Conservation (phyloP, 2,797 vertebrate species). For the Lutjanus campechanus region DNA sequence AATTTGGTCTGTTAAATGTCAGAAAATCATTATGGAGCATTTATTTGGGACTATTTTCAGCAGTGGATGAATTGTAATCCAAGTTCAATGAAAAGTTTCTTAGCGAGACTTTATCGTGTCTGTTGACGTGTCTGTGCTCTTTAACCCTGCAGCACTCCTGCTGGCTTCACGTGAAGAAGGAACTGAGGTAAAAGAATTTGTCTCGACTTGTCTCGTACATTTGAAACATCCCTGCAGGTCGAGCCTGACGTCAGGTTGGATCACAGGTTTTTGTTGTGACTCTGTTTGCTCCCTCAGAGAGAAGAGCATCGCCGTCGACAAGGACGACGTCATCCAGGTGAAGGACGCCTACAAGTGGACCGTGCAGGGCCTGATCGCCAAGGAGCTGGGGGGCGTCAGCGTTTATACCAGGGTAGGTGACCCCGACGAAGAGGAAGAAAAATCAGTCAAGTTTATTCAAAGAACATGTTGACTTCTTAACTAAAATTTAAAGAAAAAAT, state of each 20-base stretch:
- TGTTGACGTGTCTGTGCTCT: background rate
- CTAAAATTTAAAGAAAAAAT: background rate
- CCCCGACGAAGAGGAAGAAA: background rate
- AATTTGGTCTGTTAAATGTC: no score
- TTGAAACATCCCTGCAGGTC: background rate
- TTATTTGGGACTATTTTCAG: background rate
- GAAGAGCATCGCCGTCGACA: conserved; percentile 85
- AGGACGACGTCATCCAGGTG: conserved; percentile 91
- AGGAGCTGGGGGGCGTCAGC: conserved; percentile 88
- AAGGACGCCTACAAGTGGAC: conserved; percentile 98
- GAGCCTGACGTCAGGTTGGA: background rate
- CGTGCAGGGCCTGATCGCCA: conserved; percentile 84
- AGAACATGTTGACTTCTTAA: background rate
- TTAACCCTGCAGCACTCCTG: conserved; percentile 78
- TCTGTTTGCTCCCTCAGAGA: conserved; percentile 64
- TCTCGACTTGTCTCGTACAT: accelerated
- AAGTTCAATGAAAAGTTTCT: background rate
- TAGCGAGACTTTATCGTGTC: background rate
- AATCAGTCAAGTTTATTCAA: background rate
- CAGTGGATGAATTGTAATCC: background rate
- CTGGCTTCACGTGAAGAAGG: conserved; percentile 85
- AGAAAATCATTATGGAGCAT: background rate
- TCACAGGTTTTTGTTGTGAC: background rate
- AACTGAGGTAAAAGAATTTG: conserved; percentile 72
- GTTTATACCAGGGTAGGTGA: conserved; percentile 89